Evolutionary conservation across 2,797 vertebrate genomes (phyloP), one percentile per base, ranked within the genome.

Genomic region (Naso thynnoides): DNA sequence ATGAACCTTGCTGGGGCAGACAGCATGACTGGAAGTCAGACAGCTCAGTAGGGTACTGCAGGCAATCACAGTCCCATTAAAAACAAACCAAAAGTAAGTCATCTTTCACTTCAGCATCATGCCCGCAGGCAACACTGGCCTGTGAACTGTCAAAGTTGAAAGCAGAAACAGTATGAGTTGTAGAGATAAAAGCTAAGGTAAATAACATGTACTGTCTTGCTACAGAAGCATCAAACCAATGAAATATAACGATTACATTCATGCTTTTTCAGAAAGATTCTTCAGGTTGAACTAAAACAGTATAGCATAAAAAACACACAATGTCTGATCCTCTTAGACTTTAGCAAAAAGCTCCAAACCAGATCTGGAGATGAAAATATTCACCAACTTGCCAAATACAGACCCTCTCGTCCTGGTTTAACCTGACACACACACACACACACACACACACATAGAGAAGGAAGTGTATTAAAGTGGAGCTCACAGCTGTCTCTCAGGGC

Each of bases 71-170:
- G 66, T 68, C 57, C 52, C 74, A 84, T 85, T 86, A 84, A 85
- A 78, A 78, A 52, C 60, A n/a, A n/a, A 57, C 59, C 75, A 78
- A 65, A 85, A 81, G 79, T 82, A 79, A 86, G 74, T 66, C 70
- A 65, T 73, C 61, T 72, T 78, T 78, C 66, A 70, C 65, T 78
- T 58, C 61, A 76, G 47, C 76, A 33, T 21, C 44, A 13, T 16
- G 63, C 61, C 87, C 61, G 45, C 66, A 82, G 86, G 83, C 72
- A 84, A 54, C 45, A 8, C 68, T 54, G 54, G 57, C 54, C 78
- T 82, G 47, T 76, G 64, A 76, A 72, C 78, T 70, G 60, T 79
- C 67, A 79, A 21, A 52, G 65, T 41, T 62, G 58, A 70, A 72
- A 72, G 61, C 41, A 72, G 52, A 52, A 9, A 36, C 47, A 60